These are phyloP conservation scores for Nyctereutes procyonoides DNA, from an alignment of 2,113 vertebrate species.

Conservation along the genomic window DNA sequence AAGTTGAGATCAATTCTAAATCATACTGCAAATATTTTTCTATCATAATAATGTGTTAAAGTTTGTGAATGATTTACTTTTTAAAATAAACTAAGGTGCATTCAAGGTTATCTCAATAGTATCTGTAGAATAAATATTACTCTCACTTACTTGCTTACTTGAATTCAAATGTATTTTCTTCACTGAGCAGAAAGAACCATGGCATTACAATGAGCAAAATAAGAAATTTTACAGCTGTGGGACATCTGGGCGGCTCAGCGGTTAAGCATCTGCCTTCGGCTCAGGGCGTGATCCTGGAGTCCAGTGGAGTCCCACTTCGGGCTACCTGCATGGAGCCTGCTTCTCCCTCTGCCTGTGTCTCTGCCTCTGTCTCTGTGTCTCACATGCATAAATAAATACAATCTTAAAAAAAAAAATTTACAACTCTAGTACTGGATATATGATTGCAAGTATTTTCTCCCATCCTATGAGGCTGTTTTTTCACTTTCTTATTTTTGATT, in stretches of 20 bases:
- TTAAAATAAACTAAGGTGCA: neutral
- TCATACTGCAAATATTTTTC: neutral
- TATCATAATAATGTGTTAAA: neutral
- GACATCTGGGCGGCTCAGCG: too few species aligned
- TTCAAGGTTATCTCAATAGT: neutral
- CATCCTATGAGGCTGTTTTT: neutral
- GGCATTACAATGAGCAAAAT: neutral
- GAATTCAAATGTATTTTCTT: neutral
- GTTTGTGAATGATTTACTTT: slow-evolving; percentile 22
- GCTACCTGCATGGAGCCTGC: too few species aligned
- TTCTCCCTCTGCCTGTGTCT: too few species aligned
- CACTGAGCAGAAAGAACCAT: neutral
- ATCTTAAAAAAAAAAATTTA: too few species aligned
- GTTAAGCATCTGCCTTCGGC: too few species aligned
- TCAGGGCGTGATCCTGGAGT: too few species aligned
- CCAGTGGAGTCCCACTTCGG: too few species aligned
- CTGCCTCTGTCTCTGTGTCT: too few species aligned
- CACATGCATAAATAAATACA: too few species aligned
- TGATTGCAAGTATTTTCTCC: neutral
- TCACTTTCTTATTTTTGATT: neutral
- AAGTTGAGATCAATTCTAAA: neutral
- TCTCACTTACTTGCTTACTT: neutral
- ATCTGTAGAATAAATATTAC: neutral
- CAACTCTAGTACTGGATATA: too few species aligned
- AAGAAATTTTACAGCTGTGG: neutral